Percentiles rank a stretch among this genome's conserved stretches.
Conservation (phyloP, 2,888 invertebrate species). For the Euplexia lucipara region DNA sequence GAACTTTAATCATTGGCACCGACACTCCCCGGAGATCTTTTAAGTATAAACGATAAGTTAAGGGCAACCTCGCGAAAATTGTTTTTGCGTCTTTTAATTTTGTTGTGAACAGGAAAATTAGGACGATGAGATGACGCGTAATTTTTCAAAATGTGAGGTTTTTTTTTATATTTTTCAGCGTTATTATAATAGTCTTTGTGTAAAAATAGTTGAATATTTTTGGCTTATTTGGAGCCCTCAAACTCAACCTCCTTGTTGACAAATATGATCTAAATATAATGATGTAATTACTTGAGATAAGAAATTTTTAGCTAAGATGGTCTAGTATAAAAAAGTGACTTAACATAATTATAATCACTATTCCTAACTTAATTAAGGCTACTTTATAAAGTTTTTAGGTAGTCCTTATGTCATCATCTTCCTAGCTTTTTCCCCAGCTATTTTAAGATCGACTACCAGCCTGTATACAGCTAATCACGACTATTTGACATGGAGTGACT, state of each 20-base stretch:
- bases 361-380: too few relatives aligned
- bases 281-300: too few relatives aligned
- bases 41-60: slow-evolving; percentile 66
- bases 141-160: not conserved
- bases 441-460: too few relatives aligned
- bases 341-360: too few relatives aligned
- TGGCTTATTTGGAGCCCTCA: not conserved
- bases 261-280: too few relatives aligned
- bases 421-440: too few relatives aligned
- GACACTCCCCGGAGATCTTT: slow-evolving; percentile 59
- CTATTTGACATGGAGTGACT: too few relatives aligned
- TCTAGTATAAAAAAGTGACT: too few relatives aligned
- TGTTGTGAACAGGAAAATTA: slow-evolving; percentile 31
- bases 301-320: not conserved
- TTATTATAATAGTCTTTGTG: not conserved
- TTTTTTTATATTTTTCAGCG: not conserved
- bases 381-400: too few relatives aligned
- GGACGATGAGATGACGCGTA: not conserved
- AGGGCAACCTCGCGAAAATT: slow-evolving; percentile 47
- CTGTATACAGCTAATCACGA: too few relatives aligned
- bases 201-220: not conserved
- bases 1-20: slow-evolving; percentile 67
- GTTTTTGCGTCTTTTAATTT: slow-evolving; percentile 26
- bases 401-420: too few relatives aligned
- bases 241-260: not conserved